Evolutionary conservation across 2,113 vertebrate species (phyloP).

Genomic region (Pelobates fuscus): DNA sequence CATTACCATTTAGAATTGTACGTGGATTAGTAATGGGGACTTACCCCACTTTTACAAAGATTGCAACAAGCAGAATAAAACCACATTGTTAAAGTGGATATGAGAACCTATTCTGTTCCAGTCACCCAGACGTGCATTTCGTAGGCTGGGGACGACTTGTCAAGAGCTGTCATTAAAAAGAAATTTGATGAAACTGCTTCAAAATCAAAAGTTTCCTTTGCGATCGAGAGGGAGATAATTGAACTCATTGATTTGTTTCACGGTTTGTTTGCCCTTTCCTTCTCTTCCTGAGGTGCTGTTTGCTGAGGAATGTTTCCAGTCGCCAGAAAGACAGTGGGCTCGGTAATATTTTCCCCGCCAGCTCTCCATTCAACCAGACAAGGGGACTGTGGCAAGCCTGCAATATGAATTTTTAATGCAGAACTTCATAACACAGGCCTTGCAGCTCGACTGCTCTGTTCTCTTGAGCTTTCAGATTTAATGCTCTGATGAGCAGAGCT

Average conservation of each 20-base stretch:
- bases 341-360: constrained; percentile 71
- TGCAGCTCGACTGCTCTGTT: constrained; percentile 70
- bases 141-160: constrained; percentile 47
- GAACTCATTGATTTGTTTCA: constrained; percentile 80
- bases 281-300: constrained; percentile 71
- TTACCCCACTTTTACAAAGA: no score
- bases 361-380: constrained; percentile 77
- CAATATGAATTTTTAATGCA: constrained; percentile 93
- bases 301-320: constrained; percentile 79
- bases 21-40: no score
- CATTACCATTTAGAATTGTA: no score
- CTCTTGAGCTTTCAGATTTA: constrained; percentile 80
- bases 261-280: constrained; percentile 74
- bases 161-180: constrained; percentile 54
- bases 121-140: constrained; percentile 48
- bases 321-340: constrained; percentile 75
- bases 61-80: no score
- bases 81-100: no score
- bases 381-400: constrained; percentile 72
- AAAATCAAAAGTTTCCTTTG: constrained; percentile 70
- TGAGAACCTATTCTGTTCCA: constrained; percentile 37
- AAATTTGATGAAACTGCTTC: constrained; percentile 61
- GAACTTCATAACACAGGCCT: constrained; percentile 80
- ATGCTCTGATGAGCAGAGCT: constrained; percentile 74
- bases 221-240: constrained; percentile 68